phyloP scores from a whole-genome alignment of 1,140 invertebrate species.

The Pseudomyrmex sp. region DNA sequence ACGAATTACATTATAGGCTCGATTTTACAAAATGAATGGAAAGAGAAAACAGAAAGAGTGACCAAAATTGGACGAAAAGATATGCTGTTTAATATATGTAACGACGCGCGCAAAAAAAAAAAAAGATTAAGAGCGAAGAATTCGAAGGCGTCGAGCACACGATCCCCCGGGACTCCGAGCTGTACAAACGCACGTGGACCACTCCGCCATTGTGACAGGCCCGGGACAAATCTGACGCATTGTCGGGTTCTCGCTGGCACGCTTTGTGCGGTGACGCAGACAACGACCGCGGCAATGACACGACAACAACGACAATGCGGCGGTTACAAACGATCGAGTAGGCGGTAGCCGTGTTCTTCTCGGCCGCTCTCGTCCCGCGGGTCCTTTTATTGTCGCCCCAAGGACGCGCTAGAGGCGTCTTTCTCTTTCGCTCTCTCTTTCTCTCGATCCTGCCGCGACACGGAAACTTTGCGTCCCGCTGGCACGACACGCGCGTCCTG shows the following conservation, averaged over 20 bases:
- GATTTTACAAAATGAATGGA: background rate
- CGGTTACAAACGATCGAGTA: conserved; percentile 71
- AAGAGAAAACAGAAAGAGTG: background rate
- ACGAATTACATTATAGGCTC: background rate
- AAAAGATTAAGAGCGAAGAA: too few species aligned
- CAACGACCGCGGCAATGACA: conserved; percentile 42
- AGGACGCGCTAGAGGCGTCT: conserved; percentile 23
- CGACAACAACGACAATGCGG: conserved; percentile 60
- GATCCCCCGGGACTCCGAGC: conserved; percentile 9
- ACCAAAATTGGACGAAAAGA: background rate
- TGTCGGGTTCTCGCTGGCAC: conserved; percentile 62
- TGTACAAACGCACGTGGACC: conserved; percentile 58
- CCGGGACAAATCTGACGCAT: conserved; percentile 74
- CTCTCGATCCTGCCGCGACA: conserved; percentile 54
- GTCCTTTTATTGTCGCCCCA: conserved; percentile 72
- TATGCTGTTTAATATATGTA: background rate
- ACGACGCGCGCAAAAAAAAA: background rate
- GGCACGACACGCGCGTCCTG: conserved; percentile 64
- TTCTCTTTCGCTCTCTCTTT: background rate
- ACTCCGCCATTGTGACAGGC: conserved; percentile 56
- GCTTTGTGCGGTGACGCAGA: conserved; percentile 66
- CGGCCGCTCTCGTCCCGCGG: conserved; percentile 43
- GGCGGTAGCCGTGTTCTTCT: conserved; percentile 79
- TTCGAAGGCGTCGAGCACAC: too few species aligned
- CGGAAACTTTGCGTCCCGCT: conserved; percentile 57